phyloP scores from a whole-genome alignment of 2,888 invertebrate species.

The Machimus atricapillus region DNA sequence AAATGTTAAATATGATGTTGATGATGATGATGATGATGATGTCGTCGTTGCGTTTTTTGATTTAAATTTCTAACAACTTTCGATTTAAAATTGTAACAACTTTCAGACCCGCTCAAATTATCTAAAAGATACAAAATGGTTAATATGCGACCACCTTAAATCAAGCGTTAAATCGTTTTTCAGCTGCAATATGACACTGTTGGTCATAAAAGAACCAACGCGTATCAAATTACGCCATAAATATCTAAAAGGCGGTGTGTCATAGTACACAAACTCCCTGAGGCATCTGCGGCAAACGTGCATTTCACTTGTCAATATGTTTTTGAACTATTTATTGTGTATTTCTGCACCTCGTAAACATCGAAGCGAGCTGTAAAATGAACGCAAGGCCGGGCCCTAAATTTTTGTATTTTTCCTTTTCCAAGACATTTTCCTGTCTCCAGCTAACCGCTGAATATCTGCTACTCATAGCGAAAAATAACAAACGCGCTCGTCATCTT shows the following conservation, averaged over 20 bases:
- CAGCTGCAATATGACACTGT: background rate
- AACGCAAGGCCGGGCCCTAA: background rate
- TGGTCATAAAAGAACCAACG: background rate
- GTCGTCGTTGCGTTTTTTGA: background rate
- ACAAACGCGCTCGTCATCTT: background rate
- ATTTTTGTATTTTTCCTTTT: background rate
- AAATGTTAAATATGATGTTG: background rate
- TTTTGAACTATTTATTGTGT: background rate
- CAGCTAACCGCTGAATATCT: background rate
- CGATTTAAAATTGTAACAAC: background rate
- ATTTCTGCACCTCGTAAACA: background rate
- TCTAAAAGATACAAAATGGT: background rate
- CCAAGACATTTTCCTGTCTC: background rate
- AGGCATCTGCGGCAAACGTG: background rate
- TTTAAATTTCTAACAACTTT: background rate
- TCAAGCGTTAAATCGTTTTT: background rate
- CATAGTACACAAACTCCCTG: background rate
- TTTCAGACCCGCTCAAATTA: background rate
- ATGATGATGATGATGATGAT: no score
- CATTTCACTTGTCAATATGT: background rate
- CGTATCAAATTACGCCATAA: background rate
- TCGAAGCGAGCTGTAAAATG: background rate
- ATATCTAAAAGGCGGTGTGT: background rate
- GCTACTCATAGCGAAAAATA: background rate
- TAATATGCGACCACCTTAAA: background rate